Evolutionary conservation across 92 coral and sea anemone species (phyloP).

Genomic region (Siderastrea siderea): DNA sequence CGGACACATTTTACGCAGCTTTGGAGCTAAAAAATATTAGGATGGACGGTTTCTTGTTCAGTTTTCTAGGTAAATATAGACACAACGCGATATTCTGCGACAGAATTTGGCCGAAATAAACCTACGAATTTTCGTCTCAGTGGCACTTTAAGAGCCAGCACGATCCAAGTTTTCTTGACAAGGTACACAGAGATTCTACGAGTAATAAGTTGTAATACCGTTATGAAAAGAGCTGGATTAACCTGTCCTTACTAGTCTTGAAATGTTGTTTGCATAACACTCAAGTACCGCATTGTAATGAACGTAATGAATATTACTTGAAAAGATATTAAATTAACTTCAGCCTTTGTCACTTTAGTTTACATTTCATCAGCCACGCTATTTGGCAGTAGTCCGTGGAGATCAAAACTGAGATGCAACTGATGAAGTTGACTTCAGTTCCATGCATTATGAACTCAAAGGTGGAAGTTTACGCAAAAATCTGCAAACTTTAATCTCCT

Average conservation of each 20-base stretch:
- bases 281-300: slow-evolving; percentile 4
- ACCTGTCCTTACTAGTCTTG: not conserved
- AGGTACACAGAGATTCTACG: not conserved
- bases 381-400: not conserved
- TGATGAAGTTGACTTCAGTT: not conserved
- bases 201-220: not conserved
- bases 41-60: too few species aligned
- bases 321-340: slow-evolving; percentile 12
- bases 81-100: too few species aligned
- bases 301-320: not conserved
- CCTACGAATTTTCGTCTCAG: too few species aligned
- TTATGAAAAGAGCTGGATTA: slow-evolving; percentile 25
- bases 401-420: not conserved
- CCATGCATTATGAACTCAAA: not conserved
- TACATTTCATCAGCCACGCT: slow-evolving; percentile 19
- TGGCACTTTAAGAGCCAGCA: not conserved
- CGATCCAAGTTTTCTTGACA: not conserved
- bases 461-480: not conserved
- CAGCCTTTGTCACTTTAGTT: not conserved
- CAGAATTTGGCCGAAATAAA: too few species aligned
- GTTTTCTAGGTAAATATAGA: too few species aligned
- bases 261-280: slow-evolving; percentile 40
- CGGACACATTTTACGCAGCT: too few species aligned
- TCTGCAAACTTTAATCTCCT: not conserved
- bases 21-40: too few species aligned